A percentile compares a stretch with the other conserved stretches of the same genome.
These are phyloP conservation scores for Hapalemur alaotrensis DNA, from an alignment of 2,797 vertebrate species.

Conservation along the genomic window DNA sequence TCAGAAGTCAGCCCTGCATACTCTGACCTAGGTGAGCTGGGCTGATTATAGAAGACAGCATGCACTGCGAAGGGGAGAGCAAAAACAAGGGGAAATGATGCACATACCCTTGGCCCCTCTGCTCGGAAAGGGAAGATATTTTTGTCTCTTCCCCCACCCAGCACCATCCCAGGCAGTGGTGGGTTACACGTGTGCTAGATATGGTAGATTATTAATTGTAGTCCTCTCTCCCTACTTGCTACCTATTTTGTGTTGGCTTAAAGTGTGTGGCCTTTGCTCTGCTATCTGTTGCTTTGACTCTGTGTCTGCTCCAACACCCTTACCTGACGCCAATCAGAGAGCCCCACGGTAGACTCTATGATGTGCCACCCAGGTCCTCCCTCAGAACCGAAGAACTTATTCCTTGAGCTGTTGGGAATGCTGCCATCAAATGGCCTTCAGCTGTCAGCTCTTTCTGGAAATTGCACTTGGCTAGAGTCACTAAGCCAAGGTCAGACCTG, in stretches of 20 bases:
- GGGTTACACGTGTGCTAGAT: not conserved
- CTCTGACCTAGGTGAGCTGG: not conserved
- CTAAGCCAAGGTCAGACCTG: not conserved
- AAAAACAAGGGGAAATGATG: not conserved
- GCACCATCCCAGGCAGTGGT: not conserved
- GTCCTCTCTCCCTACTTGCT: no score
- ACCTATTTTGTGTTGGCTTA: not conserved
- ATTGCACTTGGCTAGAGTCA: not conserved
- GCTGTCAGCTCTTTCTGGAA: not conserved
- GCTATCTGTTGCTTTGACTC: not conserved
- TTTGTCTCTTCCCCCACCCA: not conserved
- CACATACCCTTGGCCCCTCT: not conserved
- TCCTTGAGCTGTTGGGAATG: not conserved
- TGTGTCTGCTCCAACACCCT: not conserved
- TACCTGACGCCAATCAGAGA: not conserved
- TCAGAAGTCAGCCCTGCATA: not conserved
- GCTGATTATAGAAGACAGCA: not conserved
- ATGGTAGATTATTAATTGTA: not conserved
- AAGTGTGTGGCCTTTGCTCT: not conserved
- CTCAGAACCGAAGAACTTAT: not conserved
- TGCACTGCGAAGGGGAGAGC: not conserved
- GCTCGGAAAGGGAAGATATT: not conserved
- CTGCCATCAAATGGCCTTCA: not conserved
- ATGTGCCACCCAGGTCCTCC: not conserved
- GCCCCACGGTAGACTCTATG: not conserved